phyloP scores from a whole-genome alignment of 2,888 invertebrate genomes.

The Panzeria rudis region DNA sequence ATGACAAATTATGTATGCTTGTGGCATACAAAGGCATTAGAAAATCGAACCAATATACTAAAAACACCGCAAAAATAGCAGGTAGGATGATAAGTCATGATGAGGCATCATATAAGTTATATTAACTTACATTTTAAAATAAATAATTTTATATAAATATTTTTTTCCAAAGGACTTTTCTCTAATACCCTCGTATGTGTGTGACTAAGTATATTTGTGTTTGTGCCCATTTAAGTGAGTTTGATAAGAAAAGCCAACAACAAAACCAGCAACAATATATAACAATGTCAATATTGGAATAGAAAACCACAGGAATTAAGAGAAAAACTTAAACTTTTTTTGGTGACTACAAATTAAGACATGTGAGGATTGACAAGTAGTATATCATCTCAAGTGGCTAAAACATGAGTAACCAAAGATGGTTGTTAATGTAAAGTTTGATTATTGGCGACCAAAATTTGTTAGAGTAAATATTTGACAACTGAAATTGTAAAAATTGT shows the following conservation, averaged over 20 bases:
- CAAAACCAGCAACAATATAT: not conserved
- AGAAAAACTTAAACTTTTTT: slow-evolving; percentile 25
- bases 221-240: slow-evolving; percentile 19
- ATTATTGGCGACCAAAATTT: slow-evolving; percentile 43
- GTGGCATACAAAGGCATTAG: slow-evolving; percentile 47
- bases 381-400: not conserved
- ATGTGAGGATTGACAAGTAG: slow-evolving; percentile 8
- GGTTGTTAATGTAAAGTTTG: slow-evolving; percentile 21
- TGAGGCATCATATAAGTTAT: not conserved
- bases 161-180: not conserved
- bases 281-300: slow-evolving; percentile 51
- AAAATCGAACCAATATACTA: slow-evolving; percentile 8
- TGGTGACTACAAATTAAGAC: slow-evolving; percentile 47
- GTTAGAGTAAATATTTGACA: slow-evolving; percentile 26
- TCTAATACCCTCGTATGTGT: not conserved
- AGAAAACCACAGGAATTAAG: slow-evolving; percentile 44
- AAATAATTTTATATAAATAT: no score
- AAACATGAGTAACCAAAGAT: not conserved
- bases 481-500: slow-evolving; percentile 5
- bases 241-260: slow-evolving; percentile 44
- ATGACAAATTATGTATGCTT: slow-evolving; percentile 54
- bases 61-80: not conserved
- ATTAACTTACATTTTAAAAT: not conserved
- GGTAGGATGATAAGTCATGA: not conserved
- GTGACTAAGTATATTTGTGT: not conserved